A percentile compares a stretch with the other conserved stretches of the same genome.
phyloP scores from a whole-genome alignment of 1,140 invertebrate species.

The Aphidius ervi region DNA sequence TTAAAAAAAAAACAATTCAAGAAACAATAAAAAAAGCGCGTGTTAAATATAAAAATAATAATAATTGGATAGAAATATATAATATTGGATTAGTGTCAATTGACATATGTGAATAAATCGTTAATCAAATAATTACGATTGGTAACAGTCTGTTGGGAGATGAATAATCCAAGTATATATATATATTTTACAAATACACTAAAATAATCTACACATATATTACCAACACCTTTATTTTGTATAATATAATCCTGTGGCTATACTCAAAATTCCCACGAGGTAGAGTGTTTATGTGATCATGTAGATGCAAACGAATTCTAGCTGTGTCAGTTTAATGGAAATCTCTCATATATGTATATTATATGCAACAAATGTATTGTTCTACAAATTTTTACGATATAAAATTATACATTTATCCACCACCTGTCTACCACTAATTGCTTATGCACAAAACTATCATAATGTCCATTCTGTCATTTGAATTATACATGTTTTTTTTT shows the following conservation, averaged over 20 bases:
- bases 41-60: no score
- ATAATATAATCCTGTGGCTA: constrained; percentile 15
- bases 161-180: constrained; percentile 1
- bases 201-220: no score
- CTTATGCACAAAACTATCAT: no score
- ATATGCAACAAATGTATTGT: no score
- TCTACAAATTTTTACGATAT: no score
- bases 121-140: constrained; percentile 22
- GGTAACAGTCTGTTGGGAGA: constrained; percentile 8
- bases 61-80: no score
- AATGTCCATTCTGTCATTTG: no score
- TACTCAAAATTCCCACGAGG: constrained; percentile 9
- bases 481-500: no score
- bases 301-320: not conserved
- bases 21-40: no score
- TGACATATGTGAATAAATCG: not conserved
- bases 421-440: no score
- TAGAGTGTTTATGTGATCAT: constrained; percentile 5
- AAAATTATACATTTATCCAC: no score
- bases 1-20: no score
- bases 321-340: not conserved
- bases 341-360: not conserved
- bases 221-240: not conserved
- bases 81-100: not conserved
- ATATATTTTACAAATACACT: not conserved